Evolutionary conservation across 2,888 invertebrate genomes (phyloP).

Genomic region (Papilio gigon): DNA sequence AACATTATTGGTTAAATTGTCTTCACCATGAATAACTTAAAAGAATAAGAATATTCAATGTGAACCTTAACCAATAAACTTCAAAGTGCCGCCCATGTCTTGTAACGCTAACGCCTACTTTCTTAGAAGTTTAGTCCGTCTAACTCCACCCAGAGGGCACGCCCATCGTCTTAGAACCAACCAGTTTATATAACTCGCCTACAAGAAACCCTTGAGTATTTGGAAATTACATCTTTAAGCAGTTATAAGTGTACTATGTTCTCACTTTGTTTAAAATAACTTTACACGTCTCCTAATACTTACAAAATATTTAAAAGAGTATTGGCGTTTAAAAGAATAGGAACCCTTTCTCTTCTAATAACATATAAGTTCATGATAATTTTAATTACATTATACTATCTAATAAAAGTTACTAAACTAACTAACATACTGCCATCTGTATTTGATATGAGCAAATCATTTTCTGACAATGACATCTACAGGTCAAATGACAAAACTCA

Average conservation of each 20-base stretch:
- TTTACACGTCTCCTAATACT: background rate
- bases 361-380: background rate
- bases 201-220: constrained; percentile 8
- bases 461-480: constrained; percentile 42
- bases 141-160: constrained; percentile 54
- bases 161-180: constrained; percentile 45
- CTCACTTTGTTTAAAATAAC: background rate
- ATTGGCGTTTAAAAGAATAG: background rate
- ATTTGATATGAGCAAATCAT: background rate
- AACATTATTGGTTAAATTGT: background rate
- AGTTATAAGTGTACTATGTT: background rate
- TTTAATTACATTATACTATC: background rate
- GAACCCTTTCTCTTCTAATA: no score
- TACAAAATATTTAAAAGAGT: background rate
- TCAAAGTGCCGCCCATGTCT: constrained; percentile 57
- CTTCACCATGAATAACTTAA: constrained; percentile 26
- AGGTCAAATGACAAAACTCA: background rate
- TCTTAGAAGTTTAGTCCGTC: constrained; percentile 66
- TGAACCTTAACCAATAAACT: constrained; percentile 53
- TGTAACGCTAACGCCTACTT: constrained; percentile 67
- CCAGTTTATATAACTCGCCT: constrained; percentile 24
- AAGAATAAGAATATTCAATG: constrained; percentile 2
- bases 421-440: constrained; percentile 27
- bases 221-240: background rate
- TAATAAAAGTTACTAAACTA: background rate